Base-by-base conservation (phyloP, 2,797 vertebrate species). In the Periparus ater region DNA sequence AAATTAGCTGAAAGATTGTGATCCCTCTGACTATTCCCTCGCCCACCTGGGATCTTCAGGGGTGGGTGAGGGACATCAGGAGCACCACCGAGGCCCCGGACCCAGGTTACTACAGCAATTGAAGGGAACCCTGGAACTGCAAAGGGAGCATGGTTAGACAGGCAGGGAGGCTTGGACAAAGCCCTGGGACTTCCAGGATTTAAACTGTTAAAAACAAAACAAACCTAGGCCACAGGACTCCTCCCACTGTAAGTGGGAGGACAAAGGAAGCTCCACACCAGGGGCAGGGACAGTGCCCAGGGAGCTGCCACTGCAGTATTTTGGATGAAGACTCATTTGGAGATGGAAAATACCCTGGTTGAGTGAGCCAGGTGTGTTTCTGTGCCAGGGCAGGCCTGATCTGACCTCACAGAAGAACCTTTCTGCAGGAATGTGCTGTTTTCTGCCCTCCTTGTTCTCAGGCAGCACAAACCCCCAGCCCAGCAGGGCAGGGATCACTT, bases 31-130 rank as follows among this genome's bases (percentile, higher is more conserved):
- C 99, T 99, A 98, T 99, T 98, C 99, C 99, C 99, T 99, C 99
- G 99, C 99, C 99, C 99, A 99, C 99, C 99, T 99, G 99, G 99
- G 99, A 99, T 99, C 99, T 99, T 99, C 98, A 99, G 98, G 98
- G 99, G 99, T 99, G 99, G 99, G 99, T 98, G 99, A 99, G 99
- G 99, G 99, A 98, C 99, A 99, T 99, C 99, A 99, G 99, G 99
- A 99, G 98, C 99, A 99, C 99, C 99, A 99, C 99, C 97, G 99
- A 99, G 99, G 99, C 99, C 99, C 99, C 83, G 99, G 99, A 99
- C 99, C 99, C 98, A 98, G 99, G 99, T 99, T 99, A 99, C 99
- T 99, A 98, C 98, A 99, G 98, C 98, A 98, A 98, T 94, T 98
- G 97, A 98, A 96, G 97, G 99, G 98, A 97, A 98, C 98, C 98